These are phyloP conservation scores for Ceriagrion tenellum DNA, from an alignment of 2,888 invertebrate species.

Conservation along the genomic window DNA sequence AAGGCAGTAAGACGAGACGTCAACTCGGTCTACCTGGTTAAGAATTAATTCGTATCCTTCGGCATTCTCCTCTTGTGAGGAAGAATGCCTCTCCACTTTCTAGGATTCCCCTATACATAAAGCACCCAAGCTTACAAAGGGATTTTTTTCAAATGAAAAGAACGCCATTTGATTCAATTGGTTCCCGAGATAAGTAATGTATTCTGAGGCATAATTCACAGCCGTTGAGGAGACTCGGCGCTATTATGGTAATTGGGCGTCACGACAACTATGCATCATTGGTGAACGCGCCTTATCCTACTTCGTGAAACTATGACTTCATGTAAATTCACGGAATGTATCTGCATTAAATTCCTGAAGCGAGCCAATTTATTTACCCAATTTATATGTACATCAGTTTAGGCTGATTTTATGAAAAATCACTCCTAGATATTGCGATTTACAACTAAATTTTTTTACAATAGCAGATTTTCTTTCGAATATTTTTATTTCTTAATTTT, in stretches of 20 bases:
- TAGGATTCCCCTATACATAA: not conserved
- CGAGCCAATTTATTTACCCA: too few relatives aligned
- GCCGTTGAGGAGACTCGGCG: not conserved
- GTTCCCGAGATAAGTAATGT: not conserved
- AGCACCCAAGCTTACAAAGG: not conserved
- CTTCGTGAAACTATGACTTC: not conserved
- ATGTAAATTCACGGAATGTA: too few relatives aligned
- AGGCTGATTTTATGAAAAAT: too few relatives aligned
- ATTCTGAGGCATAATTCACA: not conserved
- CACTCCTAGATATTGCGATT: too few relatives aligned
- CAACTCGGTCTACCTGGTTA: conserved; percentile 25
- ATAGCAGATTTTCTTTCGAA: too few relatives aligned
- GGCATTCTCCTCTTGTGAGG: not conserved
- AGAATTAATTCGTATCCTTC: conserved; percentile 21
- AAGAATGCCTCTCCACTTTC: not conserved
- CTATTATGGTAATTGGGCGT: not conserved
- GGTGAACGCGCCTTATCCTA: not conserved
- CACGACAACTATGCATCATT: not conserved
- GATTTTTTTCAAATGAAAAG: not conserved
- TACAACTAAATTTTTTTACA: too few relatives aligned
- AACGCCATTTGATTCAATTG: not conserved
- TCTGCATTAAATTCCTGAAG: too few relatives aligned
- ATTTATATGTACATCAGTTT: too few relatives aligned
- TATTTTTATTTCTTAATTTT: too few relatives aligned
- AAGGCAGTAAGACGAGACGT: not conserved